Evolutionary conservation across 2,888 invertebrate genomes (phyloP).

Genomic region (Phengaris alcon): DNA sequence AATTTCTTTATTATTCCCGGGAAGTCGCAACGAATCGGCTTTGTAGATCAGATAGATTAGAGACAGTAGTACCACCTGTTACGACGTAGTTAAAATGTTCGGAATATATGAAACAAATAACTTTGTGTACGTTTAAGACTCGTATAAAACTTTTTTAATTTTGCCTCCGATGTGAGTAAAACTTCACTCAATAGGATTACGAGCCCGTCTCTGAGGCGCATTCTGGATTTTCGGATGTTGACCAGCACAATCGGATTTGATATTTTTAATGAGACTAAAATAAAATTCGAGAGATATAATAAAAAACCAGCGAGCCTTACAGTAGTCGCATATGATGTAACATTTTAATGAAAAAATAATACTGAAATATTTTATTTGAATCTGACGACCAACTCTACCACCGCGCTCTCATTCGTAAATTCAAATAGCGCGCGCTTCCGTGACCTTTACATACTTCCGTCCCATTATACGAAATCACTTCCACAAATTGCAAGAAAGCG

Average conservation of each 20-base stretch:
- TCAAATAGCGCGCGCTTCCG: too few species aligned
- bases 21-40: neutral
- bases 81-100: neutral
- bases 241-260: neutral
- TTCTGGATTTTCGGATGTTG: neutral
- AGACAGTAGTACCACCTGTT: neutral
- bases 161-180: neutral
- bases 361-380: too few species aligned
- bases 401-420: too few species aligned
- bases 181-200: neutral
- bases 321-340: too few species aligned
- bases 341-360: too few species aligned
- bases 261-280: neutral
- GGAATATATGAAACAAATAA: neutral
- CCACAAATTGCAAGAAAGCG: too few species aligned
- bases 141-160: neutral
- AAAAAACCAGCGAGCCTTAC: too few species aligned
- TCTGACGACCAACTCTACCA: too few species aligned
- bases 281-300: neutral
- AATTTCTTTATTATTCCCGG: neutral
- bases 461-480: too few species aligned
- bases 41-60: neutral
- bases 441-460: too few species aligned
- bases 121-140: constrained; percentile 1
- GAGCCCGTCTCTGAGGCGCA: neutral